Base-by-base conservation (phyloP, 2,888 invertebrate genomes). In the Colostygia pectinataria region DNA sequence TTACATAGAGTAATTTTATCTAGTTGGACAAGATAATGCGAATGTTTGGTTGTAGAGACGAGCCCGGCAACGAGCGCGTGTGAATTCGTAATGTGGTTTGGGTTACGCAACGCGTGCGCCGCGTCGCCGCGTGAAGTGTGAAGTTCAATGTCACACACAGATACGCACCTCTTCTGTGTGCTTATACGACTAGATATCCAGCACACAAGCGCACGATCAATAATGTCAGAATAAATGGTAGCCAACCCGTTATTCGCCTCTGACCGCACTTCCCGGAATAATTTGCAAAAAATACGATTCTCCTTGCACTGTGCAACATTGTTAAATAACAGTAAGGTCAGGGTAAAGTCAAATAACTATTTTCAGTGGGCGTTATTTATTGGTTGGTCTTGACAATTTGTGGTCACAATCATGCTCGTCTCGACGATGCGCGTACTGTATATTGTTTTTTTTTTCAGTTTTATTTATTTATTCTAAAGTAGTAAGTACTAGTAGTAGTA, bases 131-230 rank as follows among this genome's bases (percentile, higher is more conserved):
- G 86, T 83, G 83, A 83, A 83, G 85, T 82, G 80, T 89, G 89
- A 89, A 90, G 89, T 88, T 90, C 89, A 90, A 90, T 89, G 90
- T 90, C 89, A 87, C 82, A 74, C 80, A 72, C 80, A 76, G 78
- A 71, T 72, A 63, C 24, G 48, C 59, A 53, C 41, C 18, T 47
- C 53, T 52, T 48, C 63, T 61, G 47, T 60, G 53, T 56, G 42
- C 34, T 27, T 53, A 63, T 50, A 45, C 48, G 53, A 66, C 67
- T 66, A 72, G 63, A 68, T 65, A 64, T 50, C 14, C 6, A 20
- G 6, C 49, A 51, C 23, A 55, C 32, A 34, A 40, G 73, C 77
- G 73, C 77, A 76, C 49, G 66, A 65, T 66, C 47, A 51, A 71
- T 71, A 78, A 79, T 83, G 80, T 81, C 80, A 74, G 74, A 77